Percentiles rank a stretch among this genome's conserved stretches.
Conservation (phyloP, 2,888 invertebrate genomes). For the Conops quadrifasciatus region DNA sequence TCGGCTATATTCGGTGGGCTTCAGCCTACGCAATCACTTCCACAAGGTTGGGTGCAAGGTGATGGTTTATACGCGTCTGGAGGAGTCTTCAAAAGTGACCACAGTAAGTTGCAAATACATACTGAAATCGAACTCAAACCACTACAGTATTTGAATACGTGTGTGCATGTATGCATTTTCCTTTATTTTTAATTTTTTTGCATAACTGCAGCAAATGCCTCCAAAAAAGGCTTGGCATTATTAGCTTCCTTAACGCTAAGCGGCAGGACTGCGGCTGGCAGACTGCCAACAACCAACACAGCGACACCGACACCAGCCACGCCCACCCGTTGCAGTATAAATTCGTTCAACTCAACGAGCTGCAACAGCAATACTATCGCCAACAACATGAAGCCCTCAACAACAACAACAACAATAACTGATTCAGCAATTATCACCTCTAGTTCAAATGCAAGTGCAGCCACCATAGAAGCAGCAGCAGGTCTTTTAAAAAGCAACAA, state of each 20-base stretch:
- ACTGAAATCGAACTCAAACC: too few relatives aligned
- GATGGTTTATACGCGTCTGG: slow-evolving; percentile 38
- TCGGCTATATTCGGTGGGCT: slow-evolving; percentile 18
- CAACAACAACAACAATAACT: slow-evolving; percentile 19
- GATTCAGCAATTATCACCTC: slow-evolving; percentile 38
- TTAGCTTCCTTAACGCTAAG: slow-evolving; percentile 56
- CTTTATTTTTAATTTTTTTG: neutral
- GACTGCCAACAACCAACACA: slow-evolving; percentile 9
- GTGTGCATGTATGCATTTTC: neutral
- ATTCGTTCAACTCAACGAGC: slow-evolving; percentile 27
- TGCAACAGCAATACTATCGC: slow-evolving; percentile 24
- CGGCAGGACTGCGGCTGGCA: slow-evolving; percentile 31
- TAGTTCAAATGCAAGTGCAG: slow-evolving; percentile 41
- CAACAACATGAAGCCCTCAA: slow-evolving; percentile 10
- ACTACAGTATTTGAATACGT: too few relatives aligned
- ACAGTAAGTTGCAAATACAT: too few relatives aligned
- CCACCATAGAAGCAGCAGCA: slow-evolving; percentile 41
- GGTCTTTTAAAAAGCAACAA: slow-evolving; percentile 38
- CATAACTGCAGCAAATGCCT: slow-evolving; percentile 39
- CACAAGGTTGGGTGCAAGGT: slow-evolving; percentile 33
- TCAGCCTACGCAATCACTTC: slow-evolving; percentile 34
- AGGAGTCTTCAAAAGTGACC: slow-evolving; percentile 50
- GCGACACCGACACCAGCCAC: slow-evolving; percentile 8
- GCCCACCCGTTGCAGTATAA: slow-evolving; percentile 15
- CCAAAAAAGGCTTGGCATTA: slow-evolving; percentile 55